These are phyloP conservation scores for Australoheros scitulus DNA, from an alignment of 2,113 vertebrate species.

Conservation along the genomic window DNA sequence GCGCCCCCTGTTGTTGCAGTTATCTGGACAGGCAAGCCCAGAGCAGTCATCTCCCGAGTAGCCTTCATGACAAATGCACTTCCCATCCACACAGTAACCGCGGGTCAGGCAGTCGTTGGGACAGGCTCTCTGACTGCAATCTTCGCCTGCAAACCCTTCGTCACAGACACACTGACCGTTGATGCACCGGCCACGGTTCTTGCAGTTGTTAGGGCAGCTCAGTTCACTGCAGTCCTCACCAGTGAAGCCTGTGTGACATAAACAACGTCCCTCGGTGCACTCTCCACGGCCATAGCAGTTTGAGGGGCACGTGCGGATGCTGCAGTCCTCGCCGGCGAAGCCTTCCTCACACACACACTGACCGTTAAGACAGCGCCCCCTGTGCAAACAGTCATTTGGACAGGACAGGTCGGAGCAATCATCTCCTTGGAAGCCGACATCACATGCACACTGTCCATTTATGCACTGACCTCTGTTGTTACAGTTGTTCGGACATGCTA, in stretches of 20 bases:
- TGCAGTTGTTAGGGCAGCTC: constrained; percentile 82
- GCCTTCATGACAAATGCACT: constrained; percentile 76
- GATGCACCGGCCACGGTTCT: constrained; percentile 79
- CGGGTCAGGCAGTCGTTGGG: constrained; percentile 80
- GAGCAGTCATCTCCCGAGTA: constrained; percentile 84
- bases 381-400: constrained; percentile 81
- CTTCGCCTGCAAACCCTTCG: constrained; percentile 84
- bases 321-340: constrained; percentile 85
- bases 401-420: constrained; percentile 87
- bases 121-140: constrained; percentile 84
- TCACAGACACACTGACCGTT: constrained; percentile 86
- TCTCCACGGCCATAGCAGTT: constrained; percentile 84
- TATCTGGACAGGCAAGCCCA: constrained; percentile 81
- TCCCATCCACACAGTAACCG: constrained; percentile 79
- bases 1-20: constrained; percentile 77
- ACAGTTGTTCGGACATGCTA: constrained; percentile 87
- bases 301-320: constrained; percentile 81
- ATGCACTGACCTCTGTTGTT: constrained; percentile 83
- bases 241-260: constrained; percentile 83
- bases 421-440: constrained; percentile 81
- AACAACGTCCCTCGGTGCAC: constrained; percentile 84
- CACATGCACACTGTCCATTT: constrained; percentile 86
- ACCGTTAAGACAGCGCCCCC: constrained; percentile 86
- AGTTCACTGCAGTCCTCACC: constrained; percentile 81
- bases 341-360: constrained; percentile 87